Conservation (phyloP, 2,797 vertebrate species). For the Helicolenus hilgendorfi region DNA sequence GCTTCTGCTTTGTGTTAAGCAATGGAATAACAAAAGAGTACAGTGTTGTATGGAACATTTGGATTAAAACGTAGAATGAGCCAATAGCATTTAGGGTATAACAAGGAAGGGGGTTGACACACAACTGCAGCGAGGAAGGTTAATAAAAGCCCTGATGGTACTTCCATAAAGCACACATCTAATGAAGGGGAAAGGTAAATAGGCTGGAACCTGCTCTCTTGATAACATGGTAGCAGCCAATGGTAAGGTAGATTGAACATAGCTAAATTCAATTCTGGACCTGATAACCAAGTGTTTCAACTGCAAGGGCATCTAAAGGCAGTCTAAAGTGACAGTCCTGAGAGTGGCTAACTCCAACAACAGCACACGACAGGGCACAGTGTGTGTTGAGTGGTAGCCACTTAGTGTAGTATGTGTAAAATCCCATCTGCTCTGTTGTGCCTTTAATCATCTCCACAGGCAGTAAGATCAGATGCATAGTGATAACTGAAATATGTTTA, state of each 20-base stretch:
- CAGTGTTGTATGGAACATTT: constrained; percentile 19
- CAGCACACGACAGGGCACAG: not conserved
- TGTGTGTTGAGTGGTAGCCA: not conserved
- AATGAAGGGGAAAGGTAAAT: not conserved
- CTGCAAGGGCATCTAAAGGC: constrained; percentile 5
- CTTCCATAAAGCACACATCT: not conserved
- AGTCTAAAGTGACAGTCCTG: not conserved
- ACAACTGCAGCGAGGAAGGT: not conserved
- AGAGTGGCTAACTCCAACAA: not conserved
- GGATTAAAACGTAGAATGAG: not conserved
- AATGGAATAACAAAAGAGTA: constrained; percentile 31
- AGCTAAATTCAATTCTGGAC: not conserved
- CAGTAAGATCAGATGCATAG: not conserved
- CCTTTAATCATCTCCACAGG: not conserved
- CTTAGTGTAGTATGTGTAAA: not conserved
- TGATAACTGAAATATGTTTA: not conserved
- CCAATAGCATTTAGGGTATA: not conserved
- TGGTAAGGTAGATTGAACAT: constrained; percentile 1
- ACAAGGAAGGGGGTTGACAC: not conserved
- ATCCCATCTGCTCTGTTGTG: not conserved
- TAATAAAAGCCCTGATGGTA: not conserved
- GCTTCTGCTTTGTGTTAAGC: constrained; percentile 25
- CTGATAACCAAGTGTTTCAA: constrained; percentile 21
- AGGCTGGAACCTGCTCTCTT: not conserved
- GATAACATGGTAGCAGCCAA: not conserved